phyloP scores from a whole-genome alignment of 2,888 invertebrate species.

The Orthosia gracilis region DNA sequence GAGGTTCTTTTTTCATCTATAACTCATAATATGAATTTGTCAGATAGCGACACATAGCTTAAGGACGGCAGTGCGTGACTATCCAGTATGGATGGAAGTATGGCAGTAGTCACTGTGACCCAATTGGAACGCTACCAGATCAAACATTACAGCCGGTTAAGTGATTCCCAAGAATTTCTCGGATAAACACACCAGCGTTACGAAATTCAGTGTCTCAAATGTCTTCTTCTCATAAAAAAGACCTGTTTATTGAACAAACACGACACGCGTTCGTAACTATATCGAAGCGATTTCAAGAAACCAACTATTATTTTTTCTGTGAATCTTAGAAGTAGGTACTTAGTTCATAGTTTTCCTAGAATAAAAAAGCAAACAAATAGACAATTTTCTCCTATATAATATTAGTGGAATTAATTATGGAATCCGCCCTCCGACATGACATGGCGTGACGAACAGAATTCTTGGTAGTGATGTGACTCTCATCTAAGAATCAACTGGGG shows the following conservation, averaged over 20 bases:
- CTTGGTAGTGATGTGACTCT: conserved; percentile 59
- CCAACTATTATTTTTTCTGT: conserved; percentile 40
- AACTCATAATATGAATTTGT: no score
- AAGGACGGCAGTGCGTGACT: neutral
- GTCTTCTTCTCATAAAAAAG: conserved; percentile 36
- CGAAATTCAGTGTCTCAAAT: conserved; percentile 49
- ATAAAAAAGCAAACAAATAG: conserved; percentile 34
- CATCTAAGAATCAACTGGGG: conserved; percentile 45
- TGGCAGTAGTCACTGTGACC: conserved; percentile 56
- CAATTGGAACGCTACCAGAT: conserved; percentile 66
- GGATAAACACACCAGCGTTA: conserved; percentile 54
- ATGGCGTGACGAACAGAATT: conserved; percentile 61
- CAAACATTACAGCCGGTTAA: conserved; percentile 62
- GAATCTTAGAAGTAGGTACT: conserved; percentile 48
- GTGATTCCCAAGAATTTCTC: conserved; percentile 63
- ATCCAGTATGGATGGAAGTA: conserved; percentile 29
- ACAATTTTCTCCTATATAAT: conserved; percentile 55
- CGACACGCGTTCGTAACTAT: conserved; percentile 42
- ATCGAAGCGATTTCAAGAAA: conserved; percentile 54
- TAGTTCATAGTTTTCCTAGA: conserved; percentile 51
- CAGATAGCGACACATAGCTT: no score
- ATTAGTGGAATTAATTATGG: conserved; percentile 61
- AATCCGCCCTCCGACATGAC: conserved; percentile 32
- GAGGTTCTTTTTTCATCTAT: no score
- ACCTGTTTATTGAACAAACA: conserved; percentile 48